Base-by-base conservation (phyloP, 2,113 vertebrate species). In the Neogale vison region DNA sequence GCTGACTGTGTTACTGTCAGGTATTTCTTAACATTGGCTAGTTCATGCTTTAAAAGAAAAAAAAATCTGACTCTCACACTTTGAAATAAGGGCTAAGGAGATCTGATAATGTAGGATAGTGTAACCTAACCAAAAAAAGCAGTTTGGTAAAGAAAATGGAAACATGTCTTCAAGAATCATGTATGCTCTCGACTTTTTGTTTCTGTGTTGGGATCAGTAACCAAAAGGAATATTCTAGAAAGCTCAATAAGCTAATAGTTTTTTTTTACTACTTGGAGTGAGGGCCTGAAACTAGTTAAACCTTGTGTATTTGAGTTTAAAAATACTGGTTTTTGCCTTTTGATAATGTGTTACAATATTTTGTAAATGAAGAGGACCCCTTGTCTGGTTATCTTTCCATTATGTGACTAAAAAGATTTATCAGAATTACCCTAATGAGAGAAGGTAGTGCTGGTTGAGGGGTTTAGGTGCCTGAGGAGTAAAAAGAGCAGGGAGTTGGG, bases 271-370 rank as follows among this genome's bases (percentile, higher is more conserved):
- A 21, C n/a, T 90, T 92, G 36, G 31, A 89, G 36, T 39, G 26
- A 94, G 72, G 36, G 77, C 93, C 74, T 50, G 29, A 92, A 97
- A 86, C 23, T 89, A 67, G 36, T 90, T 90, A 90, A 84, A 79
- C 20, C 45, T 93, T 95, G 39, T 96, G n/a, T 52, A 31, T 94
- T 89, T 69, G 39, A 57, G 8, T 96, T 80, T 88, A 45, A 45
- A 39, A 85, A 3, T 65, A 29, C 29, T 87, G 24, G 61, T 85
- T 92, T 92, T 63, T 87, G 77, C 20, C 26, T 87, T 82, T 39
- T 61, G 36, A 36, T 71, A 63, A 57, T 45, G 11, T 76, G 34
- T 65, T 86, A 39, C 6, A 88, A 45, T 63, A 81, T 34, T 79
- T 94, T 82, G 26, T 87, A 42, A 57, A 20, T 82, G 65, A 67